Evolutionary conservation across 2,113 vertebrate genomes (phyloP), one percentile per base, ranked within the genome.

Genomic region (Galemys pyrenaicus): DNA sequence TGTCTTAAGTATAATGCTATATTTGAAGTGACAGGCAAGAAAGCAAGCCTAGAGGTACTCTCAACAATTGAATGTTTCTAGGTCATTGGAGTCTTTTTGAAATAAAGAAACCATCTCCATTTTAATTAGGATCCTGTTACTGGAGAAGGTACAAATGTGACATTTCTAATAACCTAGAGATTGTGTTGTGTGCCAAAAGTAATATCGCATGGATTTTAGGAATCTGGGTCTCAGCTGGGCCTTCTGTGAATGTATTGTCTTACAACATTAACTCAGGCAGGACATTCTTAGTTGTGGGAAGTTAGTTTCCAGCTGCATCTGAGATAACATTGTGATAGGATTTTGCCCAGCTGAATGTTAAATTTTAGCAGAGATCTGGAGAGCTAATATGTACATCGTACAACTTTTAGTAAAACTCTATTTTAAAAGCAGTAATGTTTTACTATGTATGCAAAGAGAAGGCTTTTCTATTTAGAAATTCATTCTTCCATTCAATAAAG

Each of bases 121-220:
- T 96, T 96, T 96, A 68, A 94, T 91, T 93, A 94, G 80, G 83
- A 78, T 91, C 37, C 28, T 10, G 5, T 77, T 77, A 87, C 78
- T 15, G 30, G 41, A 10, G 65, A 90, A 79, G 4, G 44, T 70
- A 39, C 67, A 70, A 87, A 39, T 60, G 20, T 77, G 86, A 71
- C 60, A 73, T 91, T 81, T 92, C 71, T 88, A 91, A 78, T 94
- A 91, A 89, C 58, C 35, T 12, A 39, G n/a, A 93, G 78, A 78
- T 26, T 32, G 26, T 22, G 6, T 85, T n/a, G 24, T 86, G 28
- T 54, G 56, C 16, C 62, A 86, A 77, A 56, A 54, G 9, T 54
- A 73, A 26, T 82, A 67, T 64, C 56, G 54, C 49, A 20, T 35
- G 17, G 9, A 39, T 74, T 41, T 90, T 64, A 82, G 78, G 39